Evolutionary conservation across 2,113 vertebrate species (phyloP).

Genomic region (Chroicocephalus ridibundus): DNA sequence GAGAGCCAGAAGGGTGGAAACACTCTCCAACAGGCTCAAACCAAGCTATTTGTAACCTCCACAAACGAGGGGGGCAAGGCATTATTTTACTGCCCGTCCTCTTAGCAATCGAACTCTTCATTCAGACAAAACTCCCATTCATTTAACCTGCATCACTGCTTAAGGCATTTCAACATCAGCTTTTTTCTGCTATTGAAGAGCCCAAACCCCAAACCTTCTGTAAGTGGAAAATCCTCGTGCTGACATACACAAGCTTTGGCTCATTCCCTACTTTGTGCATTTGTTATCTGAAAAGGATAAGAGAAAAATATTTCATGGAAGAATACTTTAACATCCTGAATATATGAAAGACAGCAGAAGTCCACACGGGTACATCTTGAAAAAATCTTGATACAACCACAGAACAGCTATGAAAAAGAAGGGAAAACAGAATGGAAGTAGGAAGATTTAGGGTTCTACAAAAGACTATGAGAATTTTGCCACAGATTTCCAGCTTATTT

Average conservation of each 20-base stretch:
- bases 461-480: neutral
- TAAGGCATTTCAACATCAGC: neutral
- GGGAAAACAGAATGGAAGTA: neutral
- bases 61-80: neutral
- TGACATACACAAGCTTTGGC: neutral
- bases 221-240: neutral
- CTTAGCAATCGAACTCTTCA: neutral
- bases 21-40: neutral
- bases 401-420: neutral
- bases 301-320: neutral
- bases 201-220: neutral
- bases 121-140: neutral
- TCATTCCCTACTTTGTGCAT: neutral
- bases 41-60: neutral
- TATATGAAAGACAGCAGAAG: neutral
- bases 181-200: neutral
- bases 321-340: neutral
- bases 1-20: neutral
- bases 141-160: neutral
- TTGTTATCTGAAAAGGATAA: neutral
- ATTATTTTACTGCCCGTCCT: neutral
- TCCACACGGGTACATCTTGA: neutral
- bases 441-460: neutral
- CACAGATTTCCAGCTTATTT: neutral
- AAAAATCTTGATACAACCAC: neutral